Evolutionary conservation across 1,140 invertebrate species (phyloP), one percentile per base, ranked within the genome.

Genomic region (Hyposmocoma kahamanoa): DNA sequence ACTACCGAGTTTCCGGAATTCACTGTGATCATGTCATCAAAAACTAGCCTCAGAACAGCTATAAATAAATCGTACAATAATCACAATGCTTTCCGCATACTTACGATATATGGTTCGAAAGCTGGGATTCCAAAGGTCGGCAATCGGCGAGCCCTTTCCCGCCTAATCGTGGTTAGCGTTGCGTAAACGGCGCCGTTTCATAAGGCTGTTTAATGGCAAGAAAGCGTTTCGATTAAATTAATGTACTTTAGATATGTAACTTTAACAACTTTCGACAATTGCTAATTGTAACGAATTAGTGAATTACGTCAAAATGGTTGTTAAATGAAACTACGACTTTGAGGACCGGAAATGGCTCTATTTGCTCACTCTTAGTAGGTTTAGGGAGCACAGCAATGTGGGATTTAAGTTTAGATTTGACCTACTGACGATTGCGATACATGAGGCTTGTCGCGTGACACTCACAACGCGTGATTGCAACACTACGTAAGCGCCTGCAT

Each of bases 1-100:
- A 59, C 51, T 45, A 39, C 53, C 52, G 32, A 45, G 45, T 53
- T 78, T 79, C 75, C 77, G 71, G 73, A 47, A 52, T 39, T 47
- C 45, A 49, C 30, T n/a, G 26, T 28, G 24, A 22, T 36, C 30
- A 36, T n/a, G n/a, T 10, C 38, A 47, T 30, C 39, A 13, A 34
- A 21, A 47, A 20, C 9, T 20, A 8, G 36, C 32, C 8, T 4
- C 32, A 5, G n/a, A 13, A n/a, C 8, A 8, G 3, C 3, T 13
- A 6, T 34, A 4, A 9, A 15, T 4, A n/a, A 34, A 34, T 15
- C 8, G 32, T 13, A 34, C 32, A 5, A 9, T 15, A 34, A 34
- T 52, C 47, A 51, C 45, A 44, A 48, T 45, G 19, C 22, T 32
- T 42, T 45, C 21, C 19, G n/a, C 41, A 49, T 50, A n/a, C n/a